A percentile compares a stretch with the other conserved stretches of the same genome.
phyloP scores from a whole-genome alignment of 2,113 vertebrate genomes.

The Silurus asotus region DNA sequence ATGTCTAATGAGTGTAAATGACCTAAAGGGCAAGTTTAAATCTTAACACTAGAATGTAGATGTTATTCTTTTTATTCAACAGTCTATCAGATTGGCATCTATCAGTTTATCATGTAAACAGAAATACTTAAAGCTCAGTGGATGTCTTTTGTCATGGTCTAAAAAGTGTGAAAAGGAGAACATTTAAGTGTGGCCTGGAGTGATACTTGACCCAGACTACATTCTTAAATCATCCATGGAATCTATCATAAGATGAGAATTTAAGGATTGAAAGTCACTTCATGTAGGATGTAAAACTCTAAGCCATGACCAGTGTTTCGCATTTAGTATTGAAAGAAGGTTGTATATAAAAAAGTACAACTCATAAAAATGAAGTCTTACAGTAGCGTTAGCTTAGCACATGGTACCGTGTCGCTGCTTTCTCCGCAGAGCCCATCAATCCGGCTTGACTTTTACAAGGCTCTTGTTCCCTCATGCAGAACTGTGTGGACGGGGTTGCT shows the following conservation, averaged over 20 bases:
- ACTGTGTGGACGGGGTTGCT: conserved; percentile 73
- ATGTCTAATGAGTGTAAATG: too few species aligned
- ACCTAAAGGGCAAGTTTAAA: background rate
- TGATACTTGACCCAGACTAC: background rate
- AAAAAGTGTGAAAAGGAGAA: background rate
- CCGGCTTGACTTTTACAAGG: conserved; percentile 67
- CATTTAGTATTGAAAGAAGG: background rate
- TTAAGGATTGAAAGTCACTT: background rate
- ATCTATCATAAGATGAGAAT: conserved; percentile 22
- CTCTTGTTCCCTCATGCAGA: conserved; percentile 62
- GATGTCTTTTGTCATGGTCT: background rate
- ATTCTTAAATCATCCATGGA: conserved; percentile 35
- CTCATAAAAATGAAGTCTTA: conserved; percentile 2
- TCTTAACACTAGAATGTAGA: background rate
- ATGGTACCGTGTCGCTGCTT: background rate
- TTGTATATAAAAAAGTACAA: conserved; percentile 7
- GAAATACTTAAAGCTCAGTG: background rate
- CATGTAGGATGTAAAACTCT: background rate
- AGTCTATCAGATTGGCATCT: background rate
- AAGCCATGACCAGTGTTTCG: conserved; percentile 7
- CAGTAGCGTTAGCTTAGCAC: conserved; percentile 3
- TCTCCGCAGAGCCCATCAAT: conserved; percentile 66
- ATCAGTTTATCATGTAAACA: background rate
- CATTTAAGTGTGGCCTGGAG: background rate
- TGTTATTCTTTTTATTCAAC: background rate